Evolutionary conservation across 2,113 vertebrate species (phyloP).

Genomic region (Rhea pennata): DNA sequence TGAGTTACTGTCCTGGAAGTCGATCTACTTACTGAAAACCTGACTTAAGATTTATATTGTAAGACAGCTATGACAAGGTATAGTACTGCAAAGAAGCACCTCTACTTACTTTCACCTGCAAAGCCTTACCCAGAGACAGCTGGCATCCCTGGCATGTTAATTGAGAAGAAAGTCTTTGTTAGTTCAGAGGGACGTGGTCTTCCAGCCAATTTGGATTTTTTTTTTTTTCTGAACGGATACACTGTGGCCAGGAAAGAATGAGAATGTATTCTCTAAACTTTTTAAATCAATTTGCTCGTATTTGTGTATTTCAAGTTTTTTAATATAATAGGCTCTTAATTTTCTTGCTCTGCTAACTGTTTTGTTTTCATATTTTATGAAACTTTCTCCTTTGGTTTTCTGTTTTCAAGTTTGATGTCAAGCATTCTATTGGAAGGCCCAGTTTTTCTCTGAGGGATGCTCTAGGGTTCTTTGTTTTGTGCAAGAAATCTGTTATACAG

Average conservation of each 20-base stretch:
- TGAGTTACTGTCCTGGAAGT: neutral
- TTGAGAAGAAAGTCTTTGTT: neutral
- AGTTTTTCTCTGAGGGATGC: conserved; percentile 3
- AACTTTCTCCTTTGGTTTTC: neutral
- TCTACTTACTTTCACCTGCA: too few species aligned
- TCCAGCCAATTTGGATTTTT: too few species aligned
- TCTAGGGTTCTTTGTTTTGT: conserved; percentile 16
- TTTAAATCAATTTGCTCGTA: neutral
- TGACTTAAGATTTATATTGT: neutral
- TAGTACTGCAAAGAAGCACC: neutral
- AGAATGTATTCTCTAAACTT: neutral
- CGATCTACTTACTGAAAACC: neutral
- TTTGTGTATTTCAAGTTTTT: neutral
- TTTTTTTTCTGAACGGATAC: neutral
- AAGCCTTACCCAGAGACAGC: neutral
- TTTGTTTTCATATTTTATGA: conserved; percentile 7
- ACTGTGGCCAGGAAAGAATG: neutral
- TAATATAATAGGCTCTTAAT: neutral
- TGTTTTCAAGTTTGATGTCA: conserved; percentile 1
- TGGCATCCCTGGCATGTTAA: neutral
- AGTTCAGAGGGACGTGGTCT: too few species aligned
- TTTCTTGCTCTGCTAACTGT: neutral
- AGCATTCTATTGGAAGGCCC: neutral
- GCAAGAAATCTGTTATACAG: conserved; percentile 57
- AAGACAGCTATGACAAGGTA: neutral